Base-by-base conservation (phyloP, 1,140 invertebrate genomes). In the Diabrotica undecimpunctata region DNA sequence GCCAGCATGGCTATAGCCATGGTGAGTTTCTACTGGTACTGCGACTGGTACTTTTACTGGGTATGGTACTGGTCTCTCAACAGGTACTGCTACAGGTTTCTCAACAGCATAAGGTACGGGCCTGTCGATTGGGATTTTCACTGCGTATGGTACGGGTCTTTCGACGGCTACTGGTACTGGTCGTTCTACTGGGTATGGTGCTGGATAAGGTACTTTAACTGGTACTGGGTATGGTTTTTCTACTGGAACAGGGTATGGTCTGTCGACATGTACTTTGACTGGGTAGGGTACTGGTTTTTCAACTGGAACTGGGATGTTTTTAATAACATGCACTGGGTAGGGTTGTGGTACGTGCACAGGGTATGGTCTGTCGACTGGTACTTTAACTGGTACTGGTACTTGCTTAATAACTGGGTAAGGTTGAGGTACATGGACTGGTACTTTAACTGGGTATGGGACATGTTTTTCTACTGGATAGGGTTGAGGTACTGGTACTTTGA, bases 1-100 rank as follows among this genome's bases (percentile, higher is more conserved):
- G 89, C 85, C 72, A 86, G 86, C 65, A 81, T 84, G 68, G 82
- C 79, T 0, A 90, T 88, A 66, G 86, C 85, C 86, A 35, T 54
- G 35, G 5, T 61, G 59, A n/a, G 35, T 25, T 8, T 87, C 82
- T 11, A 86, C 84, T 58, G 86, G 88, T 25, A 90, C 84, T 58
- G 87, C 87, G 64, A 89, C 82, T 37, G 82, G 82, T 59, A 84
- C 85, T 72, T 88, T 86, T 6, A 88, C 86, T 46, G 84, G 83
- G 64, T 83, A 81, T 51, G 83, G 86, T 38, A 84, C 79, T 14
- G 81, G 85, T 67, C 86, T 89, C 72, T 88, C 86, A 35, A 90
- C 88, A 36, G 64, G 59, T 0, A 66, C 63, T 51, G 69, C 63
- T 14, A 67, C 66, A 14, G 37, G 56, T 80, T 86, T 88, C 9